A percentile compares a stretch with the other conserved stretches of the same genome.
phyloP scores from a whole-genome alignment of 2,113 vertebrate species.

The Morone chrysops region DNA sequence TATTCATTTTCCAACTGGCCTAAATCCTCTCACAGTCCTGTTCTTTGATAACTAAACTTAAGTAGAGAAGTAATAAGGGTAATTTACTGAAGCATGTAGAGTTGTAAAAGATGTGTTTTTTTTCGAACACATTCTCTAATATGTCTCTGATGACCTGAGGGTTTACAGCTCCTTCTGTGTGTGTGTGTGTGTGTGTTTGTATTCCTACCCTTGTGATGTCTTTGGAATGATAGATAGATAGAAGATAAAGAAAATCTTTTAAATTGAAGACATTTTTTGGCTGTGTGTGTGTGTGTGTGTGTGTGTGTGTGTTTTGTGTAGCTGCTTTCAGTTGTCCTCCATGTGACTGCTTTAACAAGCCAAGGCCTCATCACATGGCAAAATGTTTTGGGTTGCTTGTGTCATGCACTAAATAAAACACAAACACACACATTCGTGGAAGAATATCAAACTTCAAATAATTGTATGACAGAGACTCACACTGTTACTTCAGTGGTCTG shows the following conservation, averaged over 20 bases:
- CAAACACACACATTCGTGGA: conserved; percentile 15
- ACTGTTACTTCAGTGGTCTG: background rate
- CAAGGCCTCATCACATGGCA: conserved; percentile 64
- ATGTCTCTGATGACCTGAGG: conserved; percentile 20
- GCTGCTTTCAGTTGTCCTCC: conserved; percentile 43
- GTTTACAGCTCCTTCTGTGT: background rate
- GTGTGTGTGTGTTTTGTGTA: conserved; percentile 12
- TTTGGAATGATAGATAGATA: conserved; percentile 21
- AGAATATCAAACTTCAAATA: conserved; percentile 28
- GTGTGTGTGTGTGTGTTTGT: conserved; percentile 2
- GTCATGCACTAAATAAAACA: conserved; percentile 49
- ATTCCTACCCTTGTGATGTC: conserved; percentile 24
- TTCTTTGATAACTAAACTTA: conserved; percentile 24
- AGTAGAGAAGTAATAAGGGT: conserved; percentile 5
- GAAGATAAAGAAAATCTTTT: conserved; percentile 19
- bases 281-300: background rate
- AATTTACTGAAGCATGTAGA: conserved; percentile 8
- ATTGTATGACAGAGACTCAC: background rate
- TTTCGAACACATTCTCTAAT: conserved; percentile 7
- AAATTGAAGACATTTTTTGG: conserved; percentile 20
- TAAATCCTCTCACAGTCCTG: conserved; percentile 5
- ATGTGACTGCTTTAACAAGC: conserved; percentile 58
- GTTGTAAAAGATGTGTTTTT: conserved; percentile 24
- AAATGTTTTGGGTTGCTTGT: conserved; percentile 10
- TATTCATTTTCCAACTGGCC: conserved; percentile 1